Percentiles rank a stretch among this genome's conserved stretches.
These are phyloP conservation scores for Aphodius granarius DNA, from an alignment of 2,888 invertebrate species.

Conservation along the genomic window DNA sequence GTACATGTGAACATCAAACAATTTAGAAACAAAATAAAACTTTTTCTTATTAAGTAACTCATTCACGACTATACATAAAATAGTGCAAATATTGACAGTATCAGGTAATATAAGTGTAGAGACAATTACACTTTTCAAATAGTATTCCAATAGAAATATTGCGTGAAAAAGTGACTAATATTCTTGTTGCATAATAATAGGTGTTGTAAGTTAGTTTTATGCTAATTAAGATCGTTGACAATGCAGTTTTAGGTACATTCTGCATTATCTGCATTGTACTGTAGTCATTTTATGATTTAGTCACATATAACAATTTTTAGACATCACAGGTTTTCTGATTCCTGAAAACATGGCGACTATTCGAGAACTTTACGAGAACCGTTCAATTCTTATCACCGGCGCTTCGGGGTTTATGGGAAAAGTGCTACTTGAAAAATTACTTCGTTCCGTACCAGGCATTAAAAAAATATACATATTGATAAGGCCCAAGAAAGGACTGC, in stretches of 20 bases:
- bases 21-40: no score
- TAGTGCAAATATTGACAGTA: no score
- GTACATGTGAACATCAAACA: no score
- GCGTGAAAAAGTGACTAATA: background rate
- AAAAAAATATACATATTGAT: conserved; percentile 67
- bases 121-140: no score
- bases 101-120: no score
- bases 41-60: no score
- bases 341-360: conserved; percentile 40
- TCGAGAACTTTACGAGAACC: conserved; percentile 59
- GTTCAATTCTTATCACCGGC: conserved; percentile 72
- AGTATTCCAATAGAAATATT: no score
- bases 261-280: no score
- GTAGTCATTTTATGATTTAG: no score
- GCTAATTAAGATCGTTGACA: background rate
- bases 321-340: no score
- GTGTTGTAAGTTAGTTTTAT: background rate
- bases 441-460: conserved; percentile 66
- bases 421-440: conserved; percentile 72
- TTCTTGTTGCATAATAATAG: background rate
- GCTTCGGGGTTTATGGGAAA: conserved; percentile 81
- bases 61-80: no score
- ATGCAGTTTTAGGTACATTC: background rate
- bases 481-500: conserved; percentile 68
- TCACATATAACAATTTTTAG: background rate